Percentiles rank a stretch among this genome's conserved stretches.
These are phyloP conservation scores for Lates japonicus DNA, from an alignment of 2,797 vertebrate genomes.

Conservation along the genomic window DNA sequence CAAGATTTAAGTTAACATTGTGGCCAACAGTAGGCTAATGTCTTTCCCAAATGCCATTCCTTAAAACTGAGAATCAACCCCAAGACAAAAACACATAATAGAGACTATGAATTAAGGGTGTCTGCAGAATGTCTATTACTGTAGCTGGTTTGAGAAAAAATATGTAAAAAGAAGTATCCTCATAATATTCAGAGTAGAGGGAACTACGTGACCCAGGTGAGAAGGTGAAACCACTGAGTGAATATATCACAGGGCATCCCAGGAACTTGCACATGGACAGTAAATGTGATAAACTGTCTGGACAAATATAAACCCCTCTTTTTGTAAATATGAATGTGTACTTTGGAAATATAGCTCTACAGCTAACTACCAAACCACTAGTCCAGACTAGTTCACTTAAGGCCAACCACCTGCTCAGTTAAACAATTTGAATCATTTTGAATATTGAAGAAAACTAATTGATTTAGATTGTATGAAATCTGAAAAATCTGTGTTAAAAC, in stretches of 20 bases:
- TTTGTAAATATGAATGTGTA: neutral
- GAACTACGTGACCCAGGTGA: neutral
- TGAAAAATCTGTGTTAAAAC: neutral
- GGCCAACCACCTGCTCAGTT: neutral
- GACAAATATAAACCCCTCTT: neutral
- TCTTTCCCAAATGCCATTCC: conserved; percentile 43
- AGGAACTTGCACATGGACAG: neutral
- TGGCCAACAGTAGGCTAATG: conserved; percentile 33
- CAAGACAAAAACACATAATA: conserved; percentile 46
- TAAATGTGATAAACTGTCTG: neutral
- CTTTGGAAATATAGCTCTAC: neutral
- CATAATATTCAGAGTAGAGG: neutral
- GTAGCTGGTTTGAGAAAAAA: neutral
- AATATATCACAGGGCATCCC: neutral
- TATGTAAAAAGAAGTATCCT: neutral
- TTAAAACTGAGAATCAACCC: conserved; percentile 36
- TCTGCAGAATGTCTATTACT: conserved; percentile 13
- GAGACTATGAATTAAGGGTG: neutral
- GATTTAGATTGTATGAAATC: neutral
- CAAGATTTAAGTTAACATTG: conserved; percentile 45
- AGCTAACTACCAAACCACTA: neutral
- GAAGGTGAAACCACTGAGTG: neutral
- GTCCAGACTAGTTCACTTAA: neutral
- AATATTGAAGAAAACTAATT: neutral
- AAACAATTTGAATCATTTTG: neutral